A percentile compares a stretch with the other conserved stretches of the same genome.
phyloP scores from a whole-genome alignment of 37 sponge, comb jelly and placozoan genomes.

The Eunapius fragilis region DNA sequence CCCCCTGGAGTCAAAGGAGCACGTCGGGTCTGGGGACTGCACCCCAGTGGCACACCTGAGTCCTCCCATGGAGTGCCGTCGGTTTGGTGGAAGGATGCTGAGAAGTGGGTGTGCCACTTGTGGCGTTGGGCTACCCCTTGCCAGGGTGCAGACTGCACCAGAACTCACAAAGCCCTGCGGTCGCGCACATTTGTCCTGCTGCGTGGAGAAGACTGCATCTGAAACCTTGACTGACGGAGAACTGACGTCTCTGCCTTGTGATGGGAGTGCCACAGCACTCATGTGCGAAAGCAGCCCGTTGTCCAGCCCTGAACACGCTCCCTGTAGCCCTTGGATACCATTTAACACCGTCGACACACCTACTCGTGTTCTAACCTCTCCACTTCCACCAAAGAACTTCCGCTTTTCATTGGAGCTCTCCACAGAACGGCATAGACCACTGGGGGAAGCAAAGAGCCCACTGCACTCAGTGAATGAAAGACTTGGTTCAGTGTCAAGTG shows the following conservation, averaged over 20 bases:
- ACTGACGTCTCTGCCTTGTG: neutral
- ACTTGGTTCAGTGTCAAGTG: neutral
- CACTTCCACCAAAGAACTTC: conserved; percentile 7
- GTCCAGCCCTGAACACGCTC: neutral
- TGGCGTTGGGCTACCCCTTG: neutral
- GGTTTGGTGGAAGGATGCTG: neutral
- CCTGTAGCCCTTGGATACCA: neutral
- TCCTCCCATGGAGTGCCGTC: neutral
- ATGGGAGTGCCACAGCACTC: neutral
- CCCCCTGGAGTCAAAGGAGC: neutral
- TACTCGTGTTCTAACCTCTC: conserved; percentile 12
- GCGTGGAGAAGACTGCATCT: neutral
- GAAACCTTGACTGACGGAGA: neutral
- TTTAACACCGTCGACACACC: neutral
- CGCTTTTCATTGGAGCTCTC: neutral
- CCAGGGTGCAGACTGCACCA: neutral
- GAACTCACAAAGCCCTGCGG: neutral
- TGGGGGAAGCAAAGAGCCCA: neutral
- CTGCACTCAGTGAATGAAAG: neutral
- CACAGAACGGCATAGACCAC: neutral
- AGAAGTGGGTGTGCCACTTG: neutral
- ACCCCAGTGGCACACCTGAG: neutral
- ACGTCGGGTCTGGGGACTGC: neutral
- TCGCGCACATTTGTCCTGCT: neutral
- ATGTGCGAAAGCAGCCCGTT: neutral